phyloP scores from a whole-genome alignment of 2,797 vertebrate species.

The Gadopsis marmoratus region DNA sequence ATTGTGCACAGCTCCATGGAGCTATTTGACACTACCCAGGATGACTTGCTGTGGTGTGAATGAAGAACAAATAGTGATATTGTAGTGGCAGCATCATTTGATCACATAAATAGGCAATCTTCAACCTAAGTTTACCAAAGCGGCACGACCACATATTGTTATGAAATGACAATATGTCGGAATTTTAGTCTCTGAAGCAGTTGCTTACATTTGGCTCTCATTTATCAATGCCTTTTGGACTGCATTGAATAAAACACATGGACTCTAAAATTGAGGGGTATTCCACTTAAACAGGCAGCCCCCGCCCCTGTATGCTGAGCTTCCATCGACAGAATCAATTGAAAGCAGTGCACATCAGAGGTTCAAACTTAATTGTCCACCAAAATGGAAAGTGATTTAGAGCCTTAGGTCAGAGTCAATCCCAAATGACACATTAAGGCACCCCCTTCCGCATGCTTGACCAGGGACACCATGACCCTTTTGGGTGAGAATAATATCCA shows the following conservation, averaged over 20 bases:
- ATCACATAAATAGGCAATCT: not conserved
- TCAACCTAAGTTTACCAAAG: slow-evolving; percentile 1
- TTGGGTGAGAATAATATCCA: slow-evolving; percentile 57
- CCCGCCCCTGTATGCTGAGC: slow-evolving; percentile 53
- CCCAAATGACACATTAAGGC: slow-evolving; percentile 76
- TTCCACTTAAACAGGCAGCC: slow-evolving; percentile 47
- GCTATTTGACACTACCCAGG: not conserved
- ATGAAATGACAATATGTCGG: slow-evolving; percentile 3
- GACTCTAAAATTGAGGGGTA: slow-evolving; percentile 40
- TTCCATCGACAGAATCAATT: slow-evolving; percentile 71
- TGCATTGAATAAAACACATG: slow-evolving; percentile 44
- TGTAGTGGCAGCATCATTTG: not conserved
- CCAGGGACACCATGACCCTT: slow-evolving; percentile 69
- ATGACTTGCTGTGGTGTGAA: slow-evolving; percentile 1
- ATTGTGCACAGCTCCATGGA: slow-evolving; percentile 3
- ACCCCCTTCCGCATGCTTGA: slow-evolving; percentile 39
- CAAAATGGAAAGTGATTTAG: slow-evolving; percentile 80
- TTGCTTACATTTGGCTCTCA: slow-evolving; percentile 33
- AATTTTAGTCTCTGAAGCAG: slow-evolving; percentile 10
- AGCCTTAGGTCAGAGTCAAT: slow-evolving; percentile 74
- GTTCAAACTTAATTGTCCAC: slow-evolving; percentile 76
- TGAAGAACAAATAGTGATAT: slow-evolving; percentile 1
- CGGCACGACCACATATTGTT: not conserved
- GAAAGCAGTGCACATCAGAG: slow-evolving; percentile 57
- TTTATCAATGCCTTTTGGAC: slow-evolving; percentile 42